Conservation (phyloP, 1,140 invertebrate species). For the Phymorhynchus buccinoides region DNA sequence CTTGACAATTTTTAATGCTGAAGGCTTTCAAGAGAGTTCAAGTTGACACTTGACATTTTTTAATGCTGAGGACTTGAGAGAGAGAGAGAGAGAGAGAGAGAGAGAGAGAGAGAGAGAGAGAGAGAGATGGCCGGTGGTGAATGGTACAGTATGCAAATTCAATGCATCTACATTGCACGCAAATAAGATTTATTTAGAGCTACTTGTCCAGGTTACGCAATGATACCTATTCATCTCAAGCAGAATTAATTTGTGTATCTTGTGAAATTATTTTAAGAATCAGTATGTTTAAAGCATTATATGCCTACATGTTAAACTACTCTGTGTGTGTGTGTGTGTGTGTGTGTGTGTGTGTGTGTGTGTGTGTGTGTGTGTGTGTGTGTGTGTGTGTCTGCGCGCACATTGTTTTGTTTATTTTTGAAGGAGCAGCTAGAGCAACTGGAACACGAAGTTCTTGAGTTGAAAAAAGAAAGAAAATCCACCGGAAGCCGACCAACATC, state of each 20-base stretch:
- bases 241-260: background rate
- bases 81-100: background rate
- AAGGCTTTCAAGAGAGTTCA: background rate
- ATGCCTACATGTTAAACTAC: background rate
- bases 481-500: background rate
- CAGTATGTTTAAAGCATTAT: background rate
- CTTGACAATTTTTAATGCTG: background rate
- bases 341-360: constrained; percentile 19
- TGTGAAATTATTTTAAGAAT: background rate
- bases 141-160: background rate
- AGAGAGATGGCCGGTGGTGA: background rate
- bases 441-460: background rate
- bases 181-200: background rate
- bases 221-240: background rate
- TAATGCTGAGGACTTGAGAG: background rate
- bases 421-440: background rate
- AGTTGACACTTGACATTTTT: background rate
- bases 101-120: background rate
- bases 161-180: background rate
- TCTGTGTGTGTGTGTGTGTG: constrained; percentile 1
- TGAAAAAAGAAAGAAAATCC: background rate
- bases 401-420: background rate
- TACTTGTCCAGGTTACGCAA: background rate
- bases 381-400: background rate
- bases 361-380: constrained; percentile 16